Evolutionary conservation across 2,888 invertebrate species (phyloP).

Genomic region (Melieria crassipennis): DNA sequence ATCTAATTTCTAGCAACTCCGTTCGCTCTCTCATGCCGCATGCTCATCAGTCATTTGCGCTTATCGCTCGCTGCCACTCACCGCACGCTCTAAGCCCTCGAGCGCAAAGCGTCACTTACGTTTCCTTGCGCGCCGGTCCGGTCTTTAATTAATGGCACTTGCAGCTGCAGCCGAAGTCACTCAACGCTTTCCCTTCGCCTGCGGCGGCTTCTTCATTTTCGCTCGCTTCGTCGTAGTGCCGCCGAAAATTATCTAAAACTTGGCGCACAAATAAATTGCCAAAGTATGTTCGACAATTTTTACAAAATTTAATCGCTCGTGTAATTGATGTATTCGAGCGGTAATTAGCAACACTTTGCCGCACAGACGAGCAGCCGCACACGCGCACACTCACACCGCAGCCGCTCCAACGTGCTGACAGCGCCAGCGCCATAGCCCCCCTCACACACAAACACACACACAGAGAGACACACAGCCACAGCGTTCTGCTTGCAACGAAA

Average conservation of each 20-base stretch:
- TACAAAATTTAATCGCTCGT: slow-evolving; percentile 47
- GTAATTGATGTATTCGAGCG: slow-evolving; percentile 49
- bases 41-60: slow-evolving; percentile 18
- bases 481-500: background rate
- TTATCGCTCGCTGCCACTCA: slow-evolving; percentile 17
- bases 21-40: background rate
- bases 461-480: no score
- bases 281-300: slow-evolving; percentile 37
- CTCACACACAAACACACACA: no score
- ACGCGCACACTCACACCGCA: no score
- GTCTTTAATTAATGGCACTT: slow-evolving; percentile 28
- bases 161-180: slow-evolving; percentile 6
- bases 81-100: background rate
- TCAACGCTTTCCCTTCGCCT: background rate
- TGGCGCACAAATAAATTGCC: slow-evolving; percentile 15
- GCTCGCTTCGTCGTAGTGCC: background rate
- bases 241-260: slow-evolving; percentile 2
- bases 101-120: background rate
- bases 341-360: slow-evolving; percentile 47
- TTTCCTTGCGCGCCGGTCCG: slow-evolving; percentile 1
- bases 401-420: no score
- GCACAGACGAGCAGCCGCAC: no score
- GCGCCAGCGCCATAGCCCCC: no score
- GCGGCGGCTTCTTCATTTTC: background rate
- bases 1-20: background rate